Conservation (phyloP, 2,888 invertebrate species). For the Clistopyga incitator region DNA sequence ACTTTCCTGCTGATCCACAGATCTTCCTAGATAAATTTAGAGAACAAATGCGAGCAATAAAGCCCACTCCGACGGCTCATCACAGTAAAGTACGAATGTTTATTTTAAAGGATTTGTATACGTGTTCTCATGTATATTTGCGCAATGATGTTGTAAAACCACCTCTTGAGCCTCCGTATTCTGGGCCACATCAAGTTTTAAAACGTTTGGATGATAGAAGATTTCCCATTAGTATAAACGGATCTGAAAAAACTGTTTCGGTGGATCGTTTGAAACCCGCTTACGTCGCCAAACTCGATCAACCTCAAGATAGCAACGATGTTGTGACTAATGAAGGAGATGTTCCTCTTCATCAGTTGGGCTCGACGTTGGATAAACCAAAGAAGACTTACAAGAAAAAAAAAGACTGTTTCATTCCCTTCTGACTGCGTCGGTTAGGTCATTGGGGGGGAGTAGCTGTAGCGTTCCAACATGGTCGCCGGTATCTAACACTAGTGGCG, state of each 20-base stretch:
- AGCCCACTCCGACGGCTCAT: constrained; percentile 58
- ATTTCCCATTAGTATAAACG: constrained; percentile 53
- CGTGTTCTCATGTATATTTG: constrained; percentile 60
- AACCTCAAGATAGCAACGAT: too few species aligned
- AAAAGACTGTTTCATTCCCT: constrained; percentile 23
- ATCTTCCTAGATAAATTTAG: constrained; percentile 64
- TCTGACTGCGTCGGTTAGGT: constrained; percentile 11
- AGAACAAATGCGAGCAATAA: constrained; percentile 54
- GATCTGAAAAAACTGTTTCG: constrained; percentile 27
- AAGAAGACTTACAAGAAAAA: constrained; percentile 1
- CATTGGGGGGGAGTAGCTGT: constrained; percentile 40
- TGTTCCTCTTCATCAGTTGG: background rate
- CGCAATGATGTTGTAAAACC: constrained; percentile 51
- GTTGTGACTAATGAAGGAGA: too few species aligned
- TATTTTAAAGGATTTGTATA: constrained; percentile 35
- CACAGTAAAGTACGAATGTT: constrained; percentile 50
- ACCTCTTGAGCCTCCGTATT: constrained; percentile 62
- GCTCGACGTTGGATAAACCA: constrained; percentile 18
- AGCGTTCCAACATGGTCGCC: background rate
- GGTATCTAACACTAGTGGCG: too few species aligned
- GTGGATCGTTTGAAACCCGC: constrained; percentile 13
- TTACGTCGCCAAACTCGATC: background rate
- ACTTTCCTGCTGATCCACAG: constrained; percentile 57
- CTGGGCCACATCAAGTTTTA: constrained; percentile 55
- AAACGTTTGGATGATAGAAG: constrained; percentile 36